Evolutionary conservation across 2,797 vertebrate species (phyloP), one percentile per base, ranked within the genome.

Genomic region (Dryobates pubescens): DNA sequence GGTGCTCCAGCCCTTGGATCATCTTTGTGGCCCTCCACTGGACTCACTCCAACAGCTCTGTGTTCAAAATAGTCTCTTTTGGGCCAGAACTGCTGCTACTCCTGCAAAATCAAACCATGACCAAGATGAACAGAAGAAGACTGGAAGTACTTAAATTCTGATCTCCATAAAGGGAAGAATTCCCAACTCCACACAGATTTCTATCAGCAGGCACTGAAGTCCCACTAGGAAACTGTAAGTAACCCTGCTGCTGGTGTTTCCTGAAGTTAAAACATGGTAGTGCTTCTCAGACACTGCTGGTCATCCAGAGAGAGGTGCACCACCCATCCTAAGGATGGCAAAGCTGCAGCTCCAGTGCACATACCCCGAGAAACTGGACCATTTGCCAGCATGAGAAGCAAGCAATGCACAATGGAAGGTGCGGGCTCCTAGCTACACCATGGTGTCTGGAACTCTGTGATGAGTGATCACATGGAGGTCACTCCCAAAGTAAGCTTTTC

Each of bases 141-240:
- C 27, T 65, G 13, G 26, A 34, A 78, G 34, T 17, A 67, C 41
- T 64, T 79, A 83, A 86, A 90, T 17, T 43, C n/a, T 29, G 23
- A 26, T n/a, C 20, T 82, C 51, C n/a, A 51, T 7, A 17, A 69
- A 59, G 23, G 93, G 47, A 67, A 63, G n/a, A 88, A 73, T 0
- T 0, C 18, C 72, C 10, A 32, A 22, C 64, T 82, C 61, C 86
- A 78, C 36, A 53, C 69, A 65, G 19, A 47, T 18, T 47, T 62
- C 22, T 53, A 45, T 32, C 18, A 80, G 54, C 29, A 85, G 53
- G 71, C 47, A 78, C 49, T 3, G 30, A 18, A 62, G 34, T 56
- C 10, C 29, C 53, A 22, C 23, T n/a, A 6, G 0, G 8, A 63
- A 77, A 75, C 27, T 27, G 0, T 8, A 62, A 45, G 27, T 17